These are phyloP conservation scores for Epizoanthus rinbou DNA, from an alignment of 92 coral and sea anemone species.

Conservation along the genomic window DNA sequence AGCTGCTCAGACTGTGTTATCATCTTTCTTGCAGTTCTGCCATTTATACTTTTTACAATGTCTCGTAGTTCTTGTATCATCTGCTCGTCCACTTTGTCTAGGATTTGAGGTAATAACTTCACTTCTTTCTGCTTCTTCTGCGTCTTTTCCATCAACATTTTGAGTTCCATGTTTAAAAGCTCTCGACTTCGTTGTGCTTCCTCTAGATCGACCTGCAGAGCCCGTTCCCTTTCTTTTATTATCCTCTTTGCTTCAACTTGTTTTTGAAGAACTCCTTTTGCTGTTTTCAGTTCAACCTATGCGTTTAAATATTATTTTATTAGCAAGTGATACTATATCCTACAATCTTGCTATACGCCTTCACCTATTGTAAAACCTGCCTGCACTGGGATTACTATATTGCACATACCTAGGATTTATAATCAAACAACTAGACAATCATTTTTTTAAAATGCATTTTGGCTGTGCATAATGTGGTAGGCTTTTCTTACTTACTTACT, in stretches of 20 bases:
- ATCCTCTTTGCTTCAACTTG: slow-evolving; percentile 21
- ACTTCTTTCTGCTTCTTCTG: slow-evolving; percentile 4
- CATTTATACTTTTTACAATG: slow-evolving; percentile 6
- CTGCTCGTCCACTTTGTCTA: slow-evolving; percentile 7
- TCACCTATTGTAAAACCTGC: background rate
- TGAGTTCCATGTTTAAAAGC: slow-evolving; percentile 9
- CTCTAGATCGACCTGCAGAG: slow-evolving; percentile 11
- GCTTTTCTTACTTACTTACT: too few species aligned
- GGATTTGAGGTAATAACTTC: background rate
- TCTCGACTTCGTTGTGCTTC: slow-evolving; percentile 32
- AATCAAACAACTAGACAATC: too few species aligned
- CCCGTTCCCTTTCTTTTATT: slow-evolving; percentile 5
- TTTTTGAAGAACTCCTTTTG: slow-evolving; percentile 6
- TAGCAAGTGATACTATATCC: background rate
- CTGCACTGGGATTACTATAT: too few species aligned
- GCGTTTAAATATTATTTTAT: background rate
- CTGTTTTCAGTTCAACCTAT: slow-evolving; percentile 32
- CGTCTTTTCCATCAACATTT: background rate
- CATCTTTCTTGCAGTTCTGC: background rate
- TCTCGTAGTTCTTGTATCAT: slow-evolving; percentile 15
- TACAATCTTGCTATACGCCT: background rate
- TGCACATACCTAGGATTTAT: too few species aligned
- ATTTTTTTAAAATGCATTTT: too few species aligned
- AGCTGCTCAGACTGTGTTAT: background rate
- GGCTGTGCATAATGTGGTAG: too few species aligned